phyloP scores from a whole-genome alignment of 2,113 vertebrate species.

The Pycnonotus jocosus region DNA sequence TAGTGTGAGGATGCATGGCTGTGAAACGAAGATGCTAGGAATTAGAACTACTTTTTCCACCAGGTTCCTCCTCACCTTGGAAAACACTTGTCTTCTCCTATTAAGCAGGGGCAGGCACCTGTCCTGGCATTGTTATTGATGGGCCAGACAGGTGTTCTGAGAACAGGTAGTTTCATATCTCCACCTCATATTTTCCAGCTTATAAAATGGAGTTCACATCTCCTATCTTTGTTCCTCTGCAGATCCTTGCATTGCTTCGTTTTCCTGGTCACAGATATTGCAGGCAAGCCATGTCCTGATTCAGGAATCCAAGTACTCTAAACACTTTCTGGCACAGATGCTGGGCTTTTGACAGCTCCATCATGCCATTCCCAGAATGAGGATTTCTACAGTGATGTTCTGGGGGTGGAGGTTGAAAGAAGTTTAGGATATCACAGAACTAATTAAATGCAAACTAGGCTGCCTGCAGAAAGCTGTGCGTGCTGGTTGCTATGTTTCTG shows the following conservation, averaged over 20 bases:
- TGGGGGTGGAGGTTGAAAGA: slow-evolving; percentile 50
- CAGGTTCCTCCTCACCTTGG: background rate
- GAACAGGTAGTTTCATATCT: background rate
- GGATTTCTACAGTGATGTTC: slow-evolving; percentile 43
- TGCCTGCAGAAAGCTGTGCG: slow-evolving; percentile 56
- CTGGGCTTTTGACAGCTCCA: slow-evolving; percentile 41
- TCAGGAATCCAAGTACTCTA: slow-evolving; percentile 1
- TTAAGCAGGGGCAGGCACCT: background rate
- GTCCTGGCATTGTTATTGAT: background rate
- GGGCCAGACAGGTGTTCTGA: background rate
- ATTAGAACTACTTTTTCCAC: background rate
- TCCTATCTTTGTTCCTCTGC: background rate
- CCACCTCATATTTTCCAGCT: background rate
- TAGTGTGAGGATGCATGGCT: background rate
- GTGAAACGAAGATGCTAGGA: background rate
- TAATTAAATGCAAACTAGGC: slow-evolving; percentile 68
- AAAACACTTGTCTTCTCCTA: background rate
- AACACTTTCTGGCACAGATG: slow-evolving; percentile 25
- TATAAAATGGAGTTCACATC: background rate
- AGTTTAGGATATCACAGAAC: slow-evolving; percentile 63
- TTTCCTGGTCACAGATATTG: background rate
- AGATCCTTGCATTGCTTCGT: background rate
- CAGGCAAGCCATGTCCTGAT: background rate
- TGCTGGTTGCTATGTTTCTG: slow-evolving; percentile 60
- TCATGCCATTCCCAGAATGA: slow-evolving; percentile 41